These are phyloP conservation scores for Capitulum mitella DNA, from an alignment of 2,888 invertebrate species.

Conservation along the genomic window DNA sequence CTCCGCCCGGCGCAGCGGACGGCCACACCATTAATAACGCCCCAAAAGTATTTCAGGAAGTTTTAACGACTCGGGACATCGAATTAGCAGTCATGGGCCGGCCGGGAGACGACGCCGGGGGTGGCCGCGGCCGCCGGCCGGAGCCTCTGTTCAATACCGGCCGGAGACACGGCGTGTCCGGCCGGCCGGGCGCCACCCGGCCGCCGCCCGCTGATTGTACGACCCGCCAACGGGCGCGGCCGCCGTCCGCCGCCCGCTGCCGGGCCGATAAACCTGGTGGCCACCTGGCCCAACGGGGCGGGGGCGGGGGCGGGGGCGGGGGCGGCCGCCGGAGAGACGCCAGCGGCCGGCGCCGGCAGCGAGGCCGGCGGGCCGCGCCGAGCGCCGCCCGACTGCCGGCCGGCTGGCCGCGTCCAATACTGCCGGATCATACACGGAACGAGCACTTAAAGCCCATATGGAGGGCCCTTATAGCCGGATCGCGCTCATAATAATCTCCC, in stretches of 20 bases:
- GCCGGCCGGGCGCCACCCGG: too few relatives aligned
- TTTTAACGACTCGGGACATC: not conserved
- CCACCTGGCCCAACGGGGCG: too few relatives aligned
- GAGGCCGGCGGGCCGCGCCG: not conserved
- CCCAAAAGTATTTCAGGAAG: not conserved
- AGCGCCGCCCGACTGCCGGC: not conserved
- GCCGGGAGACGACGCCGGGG: too few relatives aligned
- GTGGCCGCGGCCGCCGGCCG: too few relatives aligned
- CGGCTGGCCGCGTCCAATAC: not conserved
- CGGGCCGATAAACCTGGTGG: too few relatives aligned
- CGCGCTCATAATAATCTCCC: not conserved
- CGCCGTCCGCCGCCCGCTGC: too few relatives aligned
- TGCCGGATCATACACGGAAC: not conserved
- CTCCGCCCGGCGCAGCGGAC: too few relatives aligned
- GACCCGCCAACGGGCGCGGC: too few relatives aligned
- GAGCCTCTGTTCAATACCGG: too few relatives aligned
- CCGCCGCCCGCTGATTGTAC: too few relatives aligned
- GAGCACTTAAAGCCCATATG: not conserved
- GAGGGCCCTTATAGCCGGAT: conserved; percentile 9
- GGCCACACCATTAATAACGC: not conserved
- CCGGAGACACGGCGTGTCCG: too few relatives aligned
- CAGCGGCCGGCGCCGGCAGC: not conserved
- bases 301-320: too few relatives aligned
- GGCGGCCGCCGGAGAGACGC: not conserved
- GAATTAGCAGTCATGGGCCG: conserved; percentile 13